These are phyloP conservation scores for Lasiurus borealis DNA, from an alignment of 2,113 vertebrate species.

Conservation along the genomic window DNA sequence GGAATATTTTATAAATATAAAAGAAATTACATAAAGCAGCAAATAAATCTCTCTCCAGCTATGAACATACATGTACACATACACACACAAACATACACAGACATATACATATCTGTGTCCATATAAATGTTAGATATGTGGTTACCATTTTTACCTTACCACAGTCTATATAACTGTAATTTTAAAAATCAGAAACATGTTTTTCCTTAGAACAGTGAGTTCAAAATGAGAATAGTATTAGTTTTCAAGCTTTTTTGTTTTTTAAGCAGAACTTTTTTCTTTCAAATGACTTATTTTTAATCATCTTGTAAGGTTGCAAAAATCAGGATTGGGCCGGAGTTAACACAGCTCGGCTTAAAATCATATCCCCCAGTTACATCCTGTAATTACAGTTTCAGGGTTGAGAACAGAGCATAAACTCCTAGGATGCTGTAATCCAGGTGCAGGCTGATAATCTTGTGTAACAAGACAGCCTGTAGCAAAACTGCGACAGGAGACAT, in stretches of 20 bases:
- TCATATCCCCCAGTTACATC: no score
- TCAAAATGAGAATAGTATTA: constrained; percentile 1
- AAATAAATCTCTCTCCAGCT: constrained; percentile 46
- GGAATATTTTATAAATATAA: constrained; percentile 51
- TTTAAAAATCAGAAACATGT: constrained; percentile 51
- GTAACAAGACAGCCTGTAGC: no score
- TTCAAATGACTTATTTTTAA: constrained; percentile 30
- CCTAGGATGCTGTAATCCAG: no score
- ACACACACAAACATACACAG: background rate
- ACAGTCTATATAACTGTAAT: constrained; percentile 25
- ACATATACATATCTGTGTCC: background rate
- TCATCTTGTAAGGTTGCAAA: no score
- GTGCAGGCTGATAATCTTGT: no score
- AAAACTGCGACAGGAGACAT: no score
- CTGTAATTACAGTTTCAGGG: no score
- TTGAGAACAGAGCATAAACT: no score
- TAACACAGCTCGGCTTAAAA: no score
- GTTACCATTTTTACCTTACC: constrained; percentile 9
- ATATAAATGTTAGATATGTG: background rate
- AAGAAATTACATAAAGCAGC: constrained; percentile 1
- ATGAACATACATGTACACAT: background rate
- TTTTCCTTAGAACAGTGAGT: constrained; percentile 51
- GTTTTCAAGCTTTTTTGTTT: constrained; percentile 33
- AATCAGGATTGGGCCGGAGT: no score
- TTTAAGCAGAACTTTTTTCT: constrained; percentile 31